These are phyloP conservation scores for Branchipolynoe longqiensis DNA, from an alignment of 2,888 invertebrate species.

Conservation along the genomic window DNA sequence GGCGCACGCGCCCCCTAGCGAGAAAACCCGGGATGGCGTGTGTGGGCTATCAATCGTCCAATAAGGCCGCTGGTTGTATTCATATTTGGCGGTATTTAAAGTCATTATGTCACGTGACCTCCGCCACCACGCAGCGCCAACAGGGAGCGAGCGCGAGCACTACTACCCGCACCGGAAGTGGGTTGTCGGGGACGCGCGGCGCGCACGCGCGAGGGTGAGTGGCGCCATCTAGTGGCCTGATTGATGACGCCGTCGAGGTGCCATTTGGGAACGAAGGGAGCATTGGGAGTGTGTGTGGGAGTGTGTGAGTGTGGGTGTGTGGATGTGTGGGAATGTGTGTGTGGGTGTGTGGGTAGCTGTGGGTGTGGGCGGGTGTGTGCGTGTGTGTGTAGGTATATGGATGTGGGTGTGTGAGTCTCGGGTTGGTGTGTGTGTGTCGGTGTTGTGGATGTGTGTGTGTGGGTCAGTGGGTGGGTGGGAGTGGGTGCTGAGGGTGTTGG, in stretches of 20 bases:
- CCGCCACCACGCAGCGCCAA: background rate
- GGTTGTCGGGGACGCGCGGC: background rate
- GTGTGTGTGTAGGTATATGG: background rate
- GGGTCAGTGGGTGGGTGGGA: background rate
- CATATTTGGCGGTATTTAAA: constrained; percentile 10
- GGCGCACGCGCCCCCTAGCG: too few relatives aligned
- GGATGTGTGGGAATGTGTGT: background rate
- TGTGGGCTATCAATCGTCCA: background rate
- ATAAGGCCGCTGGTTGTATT: background rate
- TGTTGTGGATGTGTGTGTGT: background rate
- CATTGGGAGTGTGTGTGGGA: background rate
- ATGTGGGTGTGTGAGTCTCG: background rate
- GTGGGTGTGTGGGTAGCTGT: background rate
- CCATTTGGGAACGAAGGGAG: too few relatives aligned
- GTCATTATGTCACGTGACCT: background rate
- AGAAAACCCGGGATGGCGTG: too few relatives aligned
- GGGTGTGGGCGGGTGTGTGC: background rate
- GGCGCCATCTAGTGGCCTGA: constrained; percentile 3
- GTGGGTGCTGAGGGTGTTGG: background rate
- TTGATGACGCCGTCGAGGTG: too few relatives aligned
- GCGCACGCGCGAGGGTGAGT: background rate
- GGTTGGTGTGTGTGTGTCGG: background rate
- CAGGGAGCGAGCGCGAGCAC: too few relatives aligned
- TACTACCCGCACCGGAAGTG: background rate
- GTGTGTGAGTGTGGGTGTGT: background rate